Conservation (phyloP, 2,797 vertebrate genomes). For the Ctenopoma kingsleyae region DNA sequence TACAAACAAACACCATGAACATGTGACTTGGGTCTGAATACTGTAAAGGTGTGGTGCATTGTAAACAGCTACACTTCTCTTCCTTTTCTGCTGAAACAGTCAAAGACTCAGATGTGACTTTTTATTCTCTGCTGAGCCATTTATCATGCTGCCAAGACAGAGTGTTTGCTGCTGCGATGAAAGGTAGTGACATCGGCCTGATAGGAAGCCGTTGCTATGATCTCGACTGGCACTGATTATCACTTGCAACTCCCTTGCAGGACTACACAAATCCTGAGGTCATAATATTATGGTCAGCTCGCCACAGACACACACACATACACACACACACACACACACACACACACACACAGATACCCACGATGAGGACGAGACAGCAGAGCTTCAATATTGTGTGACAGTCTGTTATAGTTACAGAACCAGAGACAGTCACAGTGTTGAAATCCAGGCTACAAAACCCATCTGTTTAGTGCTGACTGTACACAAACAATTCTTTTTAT, state of each 20-base stretch:
- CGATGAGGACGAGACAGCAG: slow-evolving; percentile 29
- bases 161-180: slow-evolving; percentile 32
- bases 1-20: neutral
- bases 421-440: slow-evolving; percentile 57
- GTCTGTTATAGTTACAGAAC: slow-evolving; percentile 57
- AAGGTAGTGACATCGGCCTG: slow-evolving; percentile 44
- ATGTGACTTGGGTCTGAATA: neutral
- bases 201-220: slow-evolving; percentile 42
- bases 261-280: slow-evolving; percentile 42
- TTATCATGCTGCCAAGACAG: slow-evolving; percentile 60
- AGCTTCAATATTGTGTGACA: slow-evolving; percentile 46
- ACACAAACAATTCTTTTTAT: slow-evolving; percentile 74
- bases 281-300: slow-evolving; percentile 8
- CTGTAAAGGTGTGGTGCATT: neutral
- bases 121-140: slow-evolving; percentile 57
- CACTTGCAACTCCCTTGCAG: slow-evolving; percentile 31
- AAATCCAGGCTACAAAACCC: slow-evolving; percentile 65
- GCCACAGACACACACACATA: neutral
- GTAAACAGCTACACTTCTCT: neutral
- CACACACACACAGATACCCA: neutral
- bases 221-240: slow-evolving; percentile 57
- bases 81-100: slow-evolving; percentile 31
- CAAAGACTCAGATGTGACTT: slow-evolving; percentile 60
- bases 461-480: slow-evolving; percentile 74
- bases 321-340: neutral